These are phyloP conservation scores for Apodemia hepburni DNA, from an alignment of 2,888 invertebrate genomes.

Conservation along the genomic window DNA sequence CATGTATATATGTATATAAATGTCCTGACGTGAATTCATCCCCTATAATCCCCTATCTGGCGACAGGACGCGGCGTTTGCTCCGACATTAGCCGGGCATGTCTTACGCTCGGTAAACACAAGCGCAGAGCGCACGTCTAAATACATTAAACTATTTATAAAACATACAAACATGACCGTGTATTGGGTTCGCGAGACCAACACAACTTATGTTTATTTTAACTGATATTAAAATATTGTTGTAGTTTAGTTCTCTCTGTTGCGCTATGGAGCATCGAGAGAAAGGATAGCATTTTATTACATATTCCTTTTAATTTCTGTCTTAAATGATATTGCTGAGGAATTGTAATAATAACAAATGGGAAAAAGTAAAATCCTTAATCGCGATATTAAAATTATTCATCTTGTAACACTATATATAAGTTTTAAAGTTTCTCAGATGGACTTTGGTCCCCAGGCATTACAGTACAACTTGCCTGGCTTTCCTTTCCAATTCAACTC, in stretches of 20 bases:
- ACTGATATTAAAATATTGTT: conserved; percentile 1
- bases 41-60: not conserved
- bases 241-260: not conserved
- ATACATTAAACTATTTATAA: conserved; percentile 4
- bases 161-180: not conserved
- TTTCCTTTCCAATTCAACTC: no score
- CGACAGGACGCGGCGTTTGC: not conserved
- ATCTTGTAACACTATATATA: no score
- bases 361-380: no score
- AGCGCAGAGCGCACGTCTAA: conserved; percentile 2
- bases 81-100: not conserved
- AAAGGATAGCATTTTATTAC: conserved; percentile 47
- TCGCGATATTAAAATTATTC: no score
- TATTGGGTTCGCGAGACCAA: not conserved
- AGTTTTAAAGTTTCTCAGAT: no score
- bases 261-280: no score
- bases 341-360: no score
- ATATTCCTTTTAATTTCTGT: not conserved
- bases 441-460: no score
- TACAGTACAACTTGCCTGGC: no score
- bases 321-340: no score
- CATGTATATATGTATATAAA: no score
- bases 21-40: not conserved
- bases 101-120: conserved; percentile 2
- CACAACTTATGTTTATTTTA: not conserved